Conservation (phyloP, 2,888 invertebrate genomes). For the Machimus atricapillus region DNA sequence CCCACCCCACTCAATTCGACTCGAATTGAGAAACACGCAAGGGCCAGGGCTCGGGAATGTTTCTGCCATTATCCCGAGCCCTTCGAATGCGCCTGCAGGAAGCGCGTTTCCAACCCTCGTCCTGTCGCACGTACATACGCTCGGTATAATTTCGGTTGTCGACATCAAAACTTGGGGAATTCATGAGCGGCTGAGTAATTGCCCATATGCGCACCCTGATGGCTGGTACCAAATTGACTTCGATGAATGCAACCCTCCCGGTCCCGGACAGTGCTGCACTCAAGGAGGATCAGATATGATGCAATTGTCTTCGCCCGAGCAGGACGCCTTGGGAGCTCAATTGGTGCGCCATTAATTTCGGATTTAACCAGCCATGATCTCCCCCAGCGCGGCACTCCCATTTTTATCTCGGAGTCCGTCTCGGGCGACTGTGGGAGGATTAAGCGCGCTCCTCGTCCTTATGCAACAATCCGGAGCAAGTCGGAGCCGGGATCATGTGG, state of each 20-base stretch:
- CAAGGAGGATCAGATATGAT: slow-evolving; percentile 35
- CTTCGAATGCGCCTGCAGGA: slow-evolving; percentile 3
- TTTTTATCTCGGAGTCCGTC: not conserved
- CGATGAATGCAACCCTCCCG: slow-evolving; percentile 5
- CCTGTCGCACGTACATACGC: not conserved
- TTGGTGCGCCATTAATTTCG: slow-evolving; percentile 35
- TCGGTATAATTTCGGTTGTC: not conserved
- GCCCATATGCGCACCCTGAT: slow-evolving; percentile 38
- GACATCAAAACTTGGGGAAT: slow-evolving; percentile 21
- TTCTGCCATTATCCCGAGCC: slow-evolving; percentile 19
- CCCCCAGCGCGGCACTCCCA: not conserved
- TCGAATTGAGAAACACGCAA: slow-evolving; percentile 19
- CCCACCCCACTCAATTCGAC: not conserved
- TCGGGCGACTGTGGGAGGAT: not conserved
- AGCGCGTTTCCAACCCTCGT: not conserved
- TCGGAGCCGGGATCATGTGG: slow-evolving; percentile 14
- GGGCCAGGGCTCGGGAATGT: not conserved
- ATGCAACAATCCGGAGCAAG: slow-evolving; percentile 15
- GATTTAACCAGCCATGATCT: slow-evolving; percentile 30
- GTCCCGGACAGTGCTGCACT: not conserved
- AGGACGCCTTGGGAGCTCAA: not conserved
- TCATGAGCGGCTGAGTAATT: slow-evolving; percentile 35
- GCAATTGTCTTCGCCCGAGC: slow-evolving; percentile 8
- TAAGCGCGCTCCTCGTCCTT: slow-evolving; percentile 6
- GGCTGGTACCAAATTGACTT: slow-evolving; percentile 37